Evolutionary conservation across 2,797 vertebrate genomes (phyloP), one percentile per base, ranked within the genome.

Genomic region (Coendou prehensilis): DNA sequence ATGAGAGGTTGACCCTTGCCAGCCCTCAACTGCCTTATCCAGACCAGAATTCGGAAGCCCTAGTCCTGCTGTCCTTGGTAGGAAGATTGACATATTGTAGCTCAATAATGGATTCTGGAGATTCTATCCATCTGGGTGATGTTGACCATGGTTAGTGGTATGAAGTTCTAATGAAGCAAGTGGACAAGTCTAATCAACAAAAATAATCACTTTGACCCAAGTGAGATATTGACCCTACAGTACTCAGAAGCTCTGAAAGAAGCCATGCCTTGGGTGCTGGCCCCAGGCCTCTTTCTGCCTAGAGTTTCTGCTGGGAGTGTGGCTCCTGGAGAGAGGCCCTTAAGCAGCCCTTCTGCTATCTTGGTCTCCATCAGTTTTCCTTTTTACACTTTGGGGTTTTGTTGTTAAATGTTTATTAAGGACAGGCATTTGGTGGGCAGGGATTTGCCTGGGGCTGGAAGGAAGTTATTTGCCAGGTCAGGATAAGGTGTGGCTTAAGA

Each of bases 371-470:
- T 96, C 97, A 95, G 86, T 80, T 88, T 94, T 96, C 89, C 89
- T 80, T 90, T 95, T 92, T 88, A 92, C 86, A 85, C 75, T 63
- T 84, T 2, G n/a, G 82, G 57, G 33, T 79, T 97, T 96, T 96
- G 96, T 95, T 95, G 22, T 83, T 73, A 79, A 95, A 52, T 22
- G 10, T 37, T 28, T 95, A 91, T 95, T 97, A 98, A 89, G 89
- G 97, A 45, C 57, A 91, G 97, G 94, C 96, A 96, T 89, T 97
- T 86, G 91, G 95, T 97, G 79, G 87, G 50, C 83, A 96, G 86
- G 91, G 95, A 45, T 97, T 98, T 96, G 85, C 97, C 97, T 93
- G 97, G 88, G 97, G 98, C 96, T 97, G 91, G 94, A 56, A 97
- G 97, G 96, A 98, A 98, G 90, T 97, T 92, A 96, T 97, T 96